Evolutionary conservation across 2,888 invertebrate species (phyloP), one percentile per base, ranked within the genome.

Genomic region (Gonocerus acuteangulatus): DNA sequence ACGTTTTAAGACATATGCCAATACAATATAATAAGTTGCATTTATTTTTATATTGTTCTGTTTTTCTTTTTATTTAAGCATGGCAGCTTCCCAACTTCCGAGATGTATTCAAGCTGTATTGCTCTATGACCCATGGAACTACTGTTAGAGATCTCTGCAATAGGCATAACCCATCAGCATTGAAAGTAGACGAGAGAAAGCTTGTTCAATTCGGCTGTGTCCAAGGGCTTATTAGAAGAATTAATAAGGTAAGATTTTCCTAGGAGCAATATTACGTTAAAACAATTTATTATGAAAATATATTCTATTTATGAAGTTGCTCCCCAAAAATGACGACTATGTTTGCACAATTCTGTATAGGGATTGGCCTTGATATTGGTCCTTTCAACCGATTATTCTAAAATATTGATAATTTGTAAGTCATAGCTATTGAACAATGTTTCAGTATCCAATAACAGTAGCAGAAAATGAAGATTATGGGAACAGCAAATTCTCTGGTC

Each of bases 121-220:
- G 85, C 39, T 83, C 81, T 66, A 84, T 89, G 82, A 83, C 83
- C 11, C 84, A 87, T 70, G 88, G 88, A 9, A 84, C 84, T 47
- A 87, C 86, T 1, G 81, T 89, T 65, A 79, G 84, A 64, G 88
- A 89, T 71, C 76, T 89, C 32, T 89, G 89, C 73, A 76, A 84
- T 48, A 78, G 87, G 52, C 77, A 80, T 72, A 86, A 86, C 73
- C 89, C 90, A 3, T 83, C 85, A 67, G 81, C 81, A 67, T 76
- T 87, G 48, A 82, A 84, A 68, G 85, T 90, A 69, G 86, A 89
- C 71, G 89, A 89, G 75, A 78, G 89, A 67, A 86, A 86, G 70
- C 79, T 94, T 49, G 86, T 93, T 56, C 87, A 92, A 68, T 94
- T 91, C 74, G 93, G 92, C 1, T 77, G 92, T n/a, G 79, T 92